phyloP scores from a whole-genome alignment of 2,888 invertebrate species.

The Zele albiditarsus region DNA sequence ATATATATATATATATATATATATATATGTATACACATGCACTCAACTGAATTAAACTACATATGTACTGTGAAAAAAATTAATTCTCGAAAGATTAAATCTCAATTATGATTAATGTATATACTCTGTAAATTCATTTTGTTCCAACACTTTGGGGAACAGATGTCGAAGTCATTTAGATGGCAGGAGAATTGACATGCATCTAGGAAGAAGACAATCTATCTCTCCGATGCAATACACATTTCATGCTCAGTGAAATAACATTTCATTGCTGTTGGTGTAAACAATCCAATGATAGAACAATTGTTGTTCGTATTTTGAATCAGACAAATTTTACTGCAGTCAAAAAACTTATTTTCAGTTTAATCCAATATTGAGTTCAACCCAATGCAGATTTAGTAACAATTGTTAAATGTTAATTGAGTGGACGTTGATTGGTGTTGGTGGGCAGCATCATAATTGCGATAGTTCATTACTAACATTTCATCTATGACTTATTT shows the following conservation, averaged over 20 bases:
- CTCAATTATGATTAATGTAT: background rate
- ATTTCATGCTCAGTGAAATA: conserved; percentile 19
- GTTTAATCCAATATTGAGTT: too few relatives aligned
- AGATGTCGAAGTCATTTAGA: conserved; percentile 9
- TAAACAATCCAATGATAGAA: too few relatives aligned
- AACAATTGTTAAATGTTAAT: too few relatives aligned
- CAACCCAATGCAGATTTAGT: too few relatives aligned
- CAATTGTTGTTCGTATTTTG: too few relatives aligned
- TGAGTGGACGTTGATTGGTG: too few relatives aligned
- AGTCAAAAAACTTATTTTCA: background rate
- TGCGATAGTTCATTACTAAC: too few relatives aligned
- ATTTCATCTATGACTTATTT: too few relatives aligned
- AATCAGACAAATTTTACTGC: too few relatives aligned
- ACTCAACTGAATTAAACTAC: background rate
- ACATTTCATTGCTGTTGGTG: conserved; percentile 8
- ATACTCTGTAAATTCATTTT: background rate
- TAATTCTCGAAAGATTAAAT: background rate
- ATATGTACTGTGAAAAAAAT: background rate
- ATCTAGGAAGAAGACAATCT: conserved; percentile 7
- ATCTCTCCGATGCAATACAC: conserved; percentile 26
- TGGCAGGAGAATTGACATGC: background rate
- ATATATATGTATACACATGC: too few relatives aligned
- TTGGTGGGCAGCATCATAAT: too few relatives aligned
- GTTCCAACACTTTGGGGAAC: background rate
- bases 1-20: too few relatives aligned